A percentile compares a stretch with the other conserved stretches of the same genome.
Evolutionary conservation across 2,797 vertebrate genomes (phyloP).

Genomic region (Apogon talboti): DNA sequence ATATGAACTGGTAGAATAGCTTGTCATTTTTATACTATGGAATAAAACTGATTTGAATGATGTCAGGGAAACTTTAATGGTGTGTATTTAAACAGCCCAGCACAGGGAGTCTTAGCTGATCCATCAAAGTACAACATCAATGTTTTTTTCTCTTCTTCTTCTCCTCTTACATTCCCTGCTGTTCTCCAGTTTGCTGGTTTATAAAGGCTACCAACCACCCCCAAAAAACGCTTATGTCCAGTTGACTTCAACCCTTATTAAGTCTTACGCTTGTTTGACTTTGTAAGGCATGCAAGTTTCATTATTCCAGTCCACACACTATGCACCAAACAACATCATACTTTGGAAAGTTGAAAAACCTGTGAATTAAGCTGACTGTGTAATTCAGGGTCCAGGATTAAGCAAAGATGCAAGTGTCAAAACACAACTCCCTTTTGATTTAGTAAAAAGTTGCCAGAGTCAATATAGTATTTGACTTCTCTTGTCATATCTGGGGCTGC

Average conservation of each 20-base stretch:
- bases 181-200: neutral
- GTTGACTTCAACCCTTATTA: neutral
- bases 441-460: neutral
- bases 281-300: neutral
- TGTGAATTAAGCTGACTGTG: constrained; percentile 2
- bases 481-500: too few species aligned
- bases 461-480: neutral
- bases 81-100: neutral
- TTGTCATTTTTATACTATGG: neutral
- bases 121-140: neutral
- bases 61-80: neutral
- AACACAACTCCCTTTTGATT: too few species aligned
- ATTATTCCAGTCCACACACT: neutral
- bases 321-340: neutral
- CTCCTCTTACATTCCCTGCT: neutral
- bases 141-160: neutral
- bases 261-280: neutral
- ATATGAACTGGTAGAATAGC: neutral
- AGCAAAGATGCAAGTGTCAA: neutral
- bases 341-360: too few species aligned
- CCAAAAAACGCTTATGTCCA: neutral
- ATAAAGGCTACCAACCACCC: neutral
- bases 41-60: constrained; percentile 1
- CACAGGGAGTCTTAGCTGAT: neutral
- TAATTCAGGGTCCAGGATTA: neutral